Evolutionary conservation across 2,888 invertebrate genomes (phyloP).

Genomic region (Asteroscopus sphinx): DNA sequence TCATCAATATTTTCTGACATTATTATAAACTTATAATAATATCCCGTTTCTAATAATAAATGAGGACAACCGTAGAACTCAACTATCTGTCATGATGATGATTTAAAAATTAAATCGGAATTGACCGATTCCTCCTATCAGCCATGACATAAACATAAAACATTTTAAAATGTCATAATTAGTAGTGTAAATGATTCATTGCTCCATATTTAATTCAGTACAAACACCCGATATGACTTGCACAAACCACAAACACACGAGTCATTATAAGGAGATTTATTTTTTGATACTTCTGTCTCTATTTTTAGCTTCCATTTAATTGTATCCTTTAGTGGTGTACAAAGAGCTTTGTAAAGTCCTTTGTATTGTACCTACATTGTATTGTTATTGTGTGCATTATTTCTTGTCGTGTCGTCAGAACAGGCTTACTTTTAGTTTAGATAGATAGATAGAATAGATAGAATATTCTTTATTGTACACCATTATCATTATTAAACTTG

Average conservation of each 20-base stretch:
- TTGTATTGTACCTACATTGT: constrained; percentile 7
- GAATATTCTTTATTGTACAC: too few relatives aligned
- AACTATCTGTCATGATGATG: too few relatives aligned
- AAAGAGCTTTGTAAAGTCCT: constrained; percentile 37
- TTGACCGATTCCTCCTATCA: too few relatives aligned
- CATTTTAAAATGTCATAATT: background rate
- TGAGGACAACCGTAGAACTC: too few relatives aligned
- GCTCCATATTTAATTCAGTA: constrained; percentile 14
- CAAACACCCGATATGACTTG: constrained; percentile 29
- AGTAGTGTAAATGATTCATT: constrained; percentile 14
- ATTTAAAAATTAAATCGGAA: too few relatives aligned
- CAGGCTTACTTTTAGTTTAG: too few relatives aligned
- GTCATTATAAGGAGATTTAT: constrained; percentile 2
- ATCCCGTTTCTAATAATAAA: too few relatives aligned
- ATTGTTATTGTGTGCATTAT: background rate
- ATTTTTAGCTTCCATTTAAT: constrained; percentile 29
- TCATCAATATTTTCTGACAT: too few relatives aligned
- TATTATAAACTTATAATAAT: too few relatives aligned
- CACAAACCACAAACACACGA: constrained; percentile 15
- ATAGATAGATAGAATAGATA: too few relatives aligned
- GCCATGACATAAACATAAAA: too few relatives aligned
- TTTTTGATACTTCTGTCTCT: constrained; percentile 15
- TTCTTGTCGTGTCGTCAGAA: background rate
- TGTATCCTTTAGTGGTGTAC: constrained; percentile 21
- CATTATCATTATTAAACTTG: too few relatives aligned